Evolutionary conservation across 2,797 vertebrate species (phyloP), one percentile per base, ranked within the genome.

Genomic region (Prunella strophiata): DNA sequence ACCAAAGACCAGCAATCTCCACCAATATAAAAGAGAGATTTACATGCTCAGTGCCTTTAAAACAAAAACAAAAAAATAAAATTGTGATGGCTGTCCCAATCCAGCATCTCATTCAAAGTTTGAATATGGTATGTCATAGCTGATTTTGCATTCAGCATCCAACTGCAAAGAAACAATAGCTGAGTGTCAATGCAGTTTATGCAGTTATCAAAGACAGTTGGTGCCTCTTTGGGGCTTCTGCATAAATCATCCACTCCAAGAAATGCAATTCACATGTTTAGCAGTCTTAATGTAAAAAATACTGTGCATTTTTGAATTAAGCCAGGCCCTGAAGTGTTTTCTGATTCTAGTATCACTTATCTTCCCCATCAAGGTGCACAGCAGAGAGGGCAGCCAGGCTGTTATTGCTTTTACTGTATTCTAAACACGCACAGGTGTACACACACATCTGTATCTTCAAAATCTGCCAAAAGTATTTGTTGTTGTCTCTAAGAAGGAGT

Each of bases 371-470:
- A 86, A 94, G 89, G 89, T 94, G 83, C 91, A 84, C 52, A 89
- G 73, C 51, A 84, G 74, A 86, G 40, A 88, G 74, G 5, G 2
- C 8, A 19, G 78, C 72, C 89, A 89, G 51, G 72, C 75, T 83
- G 65, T 92, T 97, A 89, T 45, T 96, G 81, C 89, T 85, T 89
- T 85, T 61, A 61, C 71, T 85, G 75, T 76, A 94, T 95, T 95
- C 93, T 93, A 61, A 91, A 87, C 94, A 95, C 2, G 29, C 78
- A 73, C 58, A 70, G 14, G 15, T 38, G 0, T 58, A 76, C 48
- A 36, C 70, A 48, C 75, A 83, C 75, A 80, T 96, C 84, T 92
- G 81, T 87, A 68, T 94, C 77, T 78, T 89, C 93, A 95, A 91
- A 93, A 91, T 85, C 86, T 96, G 94, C 75, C 92, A 89, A 34